phyloP scores from a whole-genome alignment of 2,797 vertebrate species.

The Coilia nasus region DNA sequence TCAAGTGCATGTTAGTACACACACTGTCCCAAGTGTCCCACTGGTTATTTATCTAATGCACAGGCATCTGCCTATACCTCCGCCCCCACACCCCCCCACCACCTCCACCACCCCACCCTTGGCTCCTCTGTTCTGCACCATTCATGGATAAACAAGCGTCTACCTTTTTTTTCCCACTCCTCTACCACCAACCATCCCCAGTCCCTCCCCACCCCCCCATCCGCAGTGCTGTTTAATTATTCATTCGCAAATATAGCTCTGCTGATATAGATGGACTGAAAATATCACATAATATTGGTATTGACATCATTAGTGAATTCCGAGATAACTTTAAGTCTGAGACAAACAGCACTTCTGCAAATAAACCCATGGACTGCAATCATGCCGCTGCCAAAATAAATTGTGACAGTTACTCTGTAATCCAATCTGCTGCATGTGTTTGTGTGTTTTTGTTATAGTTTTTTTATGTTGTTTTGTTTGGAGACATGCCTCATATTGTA shows the following conservation, averaged over 20 bases:
- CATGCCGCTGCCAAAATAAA: neutral
- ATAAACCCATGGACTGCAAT: neutral
- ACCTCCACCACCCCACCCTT: neutral
- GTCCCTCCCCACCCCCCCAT: neutral
- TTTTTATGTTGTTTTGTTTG: too few relatives aligned
- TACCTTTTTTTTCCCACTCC: neutral
- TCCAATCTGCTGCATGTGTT: neutral
- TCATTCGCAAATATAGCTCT: neutral
- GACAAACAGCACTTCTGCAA: neutral
- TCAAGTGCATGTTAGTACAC: conserved; percentile 18
- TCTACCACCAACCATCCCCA: too few relatives aligned
- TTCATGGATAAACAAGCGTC: conserved; percentile 11
- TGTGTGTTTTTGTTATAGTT: neutral
- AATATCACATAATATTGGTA: neutral
- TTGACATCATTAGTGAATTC: conserved; percentile 15
- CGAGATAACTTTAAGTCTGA: neutral
- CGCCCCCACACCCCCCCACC: neutral
- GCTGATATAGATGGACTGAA: neutral
- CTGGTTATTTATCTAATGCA: conserved; percentile 20
- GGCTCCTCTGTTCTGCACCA: neutral
- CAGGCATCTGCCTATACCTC: neutral
- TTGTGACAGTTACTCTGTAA: conserved; percentile 1
- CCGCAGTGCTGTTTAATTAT: neutral
- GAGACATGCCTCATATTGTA: neutral
- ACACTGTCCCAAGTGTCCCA: conserved; percentile 18